Evolutionary conservation across 2,888 invertebrate species (phyloP), one percentile per base, ranked within the genome.

Genomic region (Taphrorychus bicolor): DNA sequence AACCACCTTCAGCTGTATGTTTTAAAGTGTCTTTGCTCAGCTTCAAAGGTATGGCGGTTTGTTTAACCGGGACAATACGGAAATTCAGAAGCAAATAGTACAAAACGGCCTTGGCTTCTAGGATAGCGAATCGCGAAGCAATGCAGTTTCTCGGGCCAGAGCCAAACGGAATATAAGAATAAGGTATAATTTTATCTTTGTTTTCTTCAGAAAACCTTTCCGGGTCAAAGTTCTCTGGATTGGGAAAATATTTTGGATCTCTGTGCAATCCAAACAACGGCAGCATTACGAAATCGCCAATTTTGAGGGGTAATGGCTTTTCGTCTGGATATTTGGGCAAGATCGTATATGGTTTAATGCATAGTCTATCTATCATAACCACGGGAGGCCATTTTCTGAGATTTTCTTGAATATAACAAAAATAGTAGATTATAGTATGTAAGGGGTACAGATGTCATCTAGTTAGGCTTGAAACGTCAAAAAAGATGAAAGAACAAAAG

Each of bases 131-230:
- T 73, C 78, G 71, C 4, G 73, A 76, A 5, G 88, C 89, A 58
- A 89, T 86, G 72, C 89, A 89, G 74, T 84, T 87, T 62, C 89
- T 83, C 1, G 86, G 88, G 2, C 89, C 89, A 0, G 87, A 5
- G 3, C 80, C 80, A 69, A 80, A 80, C 1, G 80, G 78, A 11
- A 78, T 3, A 42, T 76, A 78, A 0, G 83, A 78, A 48, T 82
- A 83, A 0, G 83, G 82, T 11, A 80, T 73, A 14, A 85, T 84
- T n/a, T 82, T 82, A 0, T 80, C 78, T 70, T 85, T 86, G 73
- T 87, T 87, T 70, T 87, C 85, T 0, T 86, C 84, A 1, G 82
- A 86, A 68, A 81, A 81, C 66, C 81, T 67, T 63, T 81, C 79
- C 0, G 81, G 81, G 73, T 79, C 77, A 56, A 81, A 81, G 17